Percentiles rank a stretch among this genome's conserved stretches.
Evolutionary conservation across 2,113 vertebrate species (phyloP).

Genomic region (Peromyscus polionotus): DNA sequence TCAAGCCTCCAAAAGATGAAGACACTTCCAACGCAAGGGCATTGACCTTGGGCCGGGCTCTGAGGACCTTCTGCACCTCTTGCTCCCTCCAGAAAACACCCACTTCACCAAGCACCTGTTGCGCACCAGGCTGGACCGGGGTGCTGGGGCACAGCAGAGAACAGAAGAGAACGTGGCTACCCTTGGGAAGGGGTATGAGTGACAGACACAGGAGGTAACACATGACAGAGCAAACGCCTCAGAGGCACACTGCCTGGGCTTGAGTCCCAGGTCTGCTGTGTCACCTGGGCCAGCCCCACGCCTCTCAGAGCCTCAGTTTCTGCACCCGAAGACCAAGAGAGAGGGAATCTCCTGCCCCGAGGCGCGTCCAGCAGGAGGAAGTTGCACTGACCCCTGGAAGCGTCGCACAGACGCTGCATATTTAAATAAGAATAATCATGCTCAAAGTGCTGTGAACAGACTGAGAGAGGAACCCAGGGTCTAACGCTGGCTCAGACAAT

Average conservation of each 20-base stretch:
- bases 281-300: background rate
- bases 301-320: background rate
- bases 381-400: background rate
- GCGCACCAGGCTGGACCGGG: too few relatives aligned
- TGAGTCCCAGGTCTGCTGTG: background rate
- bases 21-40: constrained; percentile 10
- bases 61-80: background rate
- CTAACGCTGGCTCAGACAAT: accelerated
- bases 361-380: background rate
- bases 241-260: background rate
- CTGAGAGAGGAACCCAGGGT: background rate
- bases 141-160: too few relatives aligned
- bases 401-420: background rate
- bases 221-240: background rate
- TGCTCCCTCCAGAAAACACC: background rate
- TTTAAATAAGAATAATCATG: background rate
- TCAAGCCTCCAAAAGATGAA: constrained; percentile 43
- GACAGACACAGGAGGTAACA: background rate
- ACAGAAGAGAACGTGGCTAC: background rate
- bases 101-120: background rate
- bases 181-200: background rate
- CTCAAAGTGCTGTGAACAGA: background rate
- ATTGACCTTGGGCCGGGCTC: background rate
- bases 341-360: background rate
- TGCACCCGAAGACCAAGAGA: background rate